Conservation (phyloP, 2,113 vertebrate genomes). For the Monarcha castaneiventris region DNA sequence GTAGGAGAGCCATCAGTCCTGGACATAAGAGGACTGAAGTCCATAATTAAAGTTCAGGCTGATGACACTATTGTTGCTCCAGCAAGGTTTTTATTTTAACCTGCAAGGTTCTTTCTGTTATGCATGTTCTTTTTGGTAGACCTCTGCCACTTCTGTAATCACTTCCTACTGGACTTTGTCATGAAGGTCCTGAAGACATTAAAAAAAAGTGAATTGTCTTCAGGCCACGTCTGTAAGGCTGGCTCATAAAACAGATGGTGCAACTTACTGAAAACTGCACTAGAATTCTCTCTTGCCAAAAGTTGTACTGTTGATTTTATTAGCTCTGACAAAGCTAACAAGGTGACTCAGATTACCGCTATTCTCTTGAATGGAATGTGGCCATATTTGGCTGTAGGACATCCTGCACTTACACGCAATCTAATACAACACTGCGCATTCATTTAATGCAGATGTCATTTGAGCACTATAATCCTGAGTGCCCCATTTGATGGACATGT, state of each 20-base stretch:
- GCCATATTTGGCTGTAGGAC: constrained; percentile 7
- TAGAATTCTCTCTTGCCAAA: neutral
- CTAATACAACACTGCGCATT: neutral
- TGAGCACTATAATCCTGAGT: neutral
- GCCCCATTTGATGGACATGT: neutral
- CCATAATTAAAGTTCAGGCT: neutral
- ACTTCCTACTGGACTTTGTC: neutral
- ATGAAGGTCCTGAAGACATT: neutral
- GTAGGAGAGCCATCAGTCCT: neutral
- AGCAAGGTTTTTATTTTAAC: neutral
- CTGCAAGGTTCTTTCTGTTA: neutral
- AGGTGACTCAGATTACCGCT: constrained; percentile 10
- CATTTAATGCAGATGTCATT: neutral
- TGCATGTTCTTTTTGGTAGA: neutral
- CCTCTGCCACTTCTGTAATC: neutral
- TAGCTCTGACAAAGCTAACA: constrained; percentile 39
- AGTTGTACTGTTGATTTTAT: constrained; percentile 13
- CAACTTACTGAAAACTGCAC: neutral
- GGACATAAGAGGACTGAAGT: neutral
- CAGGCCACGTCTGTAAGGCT: neutral
- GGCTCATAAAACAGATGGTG: neutral
- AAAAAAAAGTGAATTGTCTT: neutral
- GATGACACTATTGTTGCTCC: neutral
- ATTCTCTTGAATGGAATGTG: constrained; percentile 11
- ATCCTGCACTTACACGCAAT: neutral